Conservation (phyloP, 2,888 invertebrate genomes). For the Alloscopus bannaensis region DNA sequence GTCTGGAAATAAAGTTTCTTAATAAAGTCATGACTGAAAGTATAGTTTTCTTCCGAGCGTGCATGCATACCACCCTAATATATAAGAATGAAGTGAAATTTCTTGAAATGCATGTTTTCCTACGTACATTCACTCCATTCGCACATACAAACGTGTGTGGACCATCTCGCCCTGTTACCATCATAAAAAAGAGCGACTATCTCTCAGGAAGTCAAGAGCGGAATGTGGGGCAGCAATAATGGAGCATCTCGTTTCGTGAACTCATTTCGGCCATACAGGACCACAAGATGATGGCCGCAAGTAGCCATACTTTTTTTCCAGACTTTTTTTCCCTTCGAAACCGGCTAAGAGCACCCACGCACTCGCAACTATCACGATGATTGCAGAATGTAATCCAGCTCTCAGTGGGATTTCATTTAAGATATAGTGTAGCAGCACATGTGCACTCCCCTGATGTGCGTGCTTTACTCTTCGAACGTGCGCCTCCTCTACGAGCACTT, state of each 20-base stretch:
- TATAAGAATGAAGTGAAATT: neutral
- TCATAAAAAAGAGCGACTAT: slow-evolving; percentile 29
- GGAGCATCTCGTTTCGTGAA: slow-evolving; percentile 11
- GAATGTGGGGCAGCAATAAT: slow-evolving; percentile 19
- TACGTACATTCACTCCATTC: neutral
- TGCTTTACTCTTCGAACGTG: too few species aligned
- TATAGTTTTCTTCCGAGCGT: too few species aligned
- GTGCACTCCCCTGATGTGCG: too few species aligned
- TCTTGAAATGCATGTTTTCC: neutral
- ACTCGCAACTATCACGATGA: slow-evolving; percentile 2
- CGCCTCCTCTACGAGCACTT: too few species aligned
- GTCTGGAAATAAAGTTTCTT: slow-evolving; percentile 34
- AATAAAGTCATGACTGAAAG: slow-evolving; percentile 53
- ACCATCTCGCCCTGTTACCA: slow-evolving; percentile 7
- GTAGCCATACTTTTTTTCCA: slow-evolving; percentile 35
- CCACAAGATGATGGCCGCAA: slow-evolving; percentile 22
- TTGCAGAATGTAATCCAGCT: too few species aligned
- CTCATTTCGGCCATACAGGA: slow-evolving; percentile 7
- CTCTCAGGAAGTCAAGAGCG: neutral
- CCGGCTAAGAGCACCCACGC: slow-evolving; percentile 6
- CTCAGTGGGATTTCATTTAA: too few species aligned
- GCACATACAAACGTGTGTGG: neutral
- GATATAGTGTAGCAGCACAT: too few species aligned
- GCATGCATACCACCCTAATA: neutral
- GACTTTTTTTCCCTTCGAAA: slow-evolving; percentile 9